phyloP scores from a whole-genome alignment of 2,888 invertebrate genomes.

The Hirtodrosophila histrioides region DNA sequence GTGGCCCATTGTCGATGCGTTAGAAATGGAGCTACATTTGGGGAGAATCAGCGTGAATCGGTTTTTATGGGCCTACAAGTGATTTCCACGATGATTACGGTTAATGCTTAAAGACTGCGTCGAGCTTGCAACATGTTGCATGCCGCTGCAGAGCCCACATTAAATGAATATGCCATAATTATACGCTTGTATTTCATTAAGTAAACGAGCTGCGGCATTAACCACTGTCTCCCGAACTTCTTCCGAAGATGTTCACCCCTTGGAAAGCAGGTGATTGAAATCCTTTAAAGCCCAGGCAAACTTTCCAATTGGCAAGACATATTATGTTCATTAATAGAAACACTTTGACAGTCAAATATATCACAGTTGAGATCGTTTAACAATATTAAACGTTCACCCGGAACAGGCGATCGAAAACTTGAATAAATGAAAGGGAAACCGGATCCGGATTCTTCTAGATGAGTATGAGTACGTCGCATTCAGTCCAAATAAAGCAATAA shows the following conservation, averaged over 20 bases:
- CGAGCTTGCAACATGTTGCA: conserved; percentile 49
- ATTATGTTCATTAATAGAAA: conserved; percentile 4
- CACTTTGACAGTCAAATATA: conserved; percentile 24
- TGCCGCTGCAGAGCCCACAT: conserved; percentile 14
- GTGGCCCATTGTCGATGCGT: conserved; percentile 44
- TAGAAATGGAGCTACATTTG: conserved; percentile 54
- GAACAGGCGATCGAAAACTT: conserved; percentile 17
- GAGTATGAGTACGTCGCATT: neutral
- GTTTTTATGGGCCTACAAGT: conserved; percentile 58
- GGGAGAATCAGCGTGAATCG: conserved; percentile 51
- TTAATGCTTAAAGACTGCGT: neutral
- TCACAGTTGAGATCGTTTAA: too few species aligned
- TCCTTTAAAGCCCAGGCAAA: neutral
- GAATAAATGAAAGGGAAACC: conserved; percentile 37
- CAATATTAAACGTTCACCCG: conserved; percentile 23
- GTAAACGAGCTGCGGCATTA: conserved; percentile 36
- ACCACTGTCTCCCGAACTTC: conserved; percentile 12
- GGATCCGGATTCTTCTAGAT: conserved; percentile 20
- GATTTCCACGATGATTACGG: conserved; percentile 50
- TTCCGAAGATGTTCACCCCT: conserved; percentile 2
- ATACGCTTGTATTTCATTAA: conserved; percentile 40
- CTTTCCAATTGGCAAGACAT: neutral
- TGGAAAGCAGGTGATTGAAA: neutral
- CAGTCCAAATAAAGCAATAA: neutral
- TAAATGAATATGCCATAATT: conserved; percentile 28